phyloP scores from a whole-genome alignment of 2,797 vertebrate genomes.

The Chiroxiphia lanceolata region DNA sequence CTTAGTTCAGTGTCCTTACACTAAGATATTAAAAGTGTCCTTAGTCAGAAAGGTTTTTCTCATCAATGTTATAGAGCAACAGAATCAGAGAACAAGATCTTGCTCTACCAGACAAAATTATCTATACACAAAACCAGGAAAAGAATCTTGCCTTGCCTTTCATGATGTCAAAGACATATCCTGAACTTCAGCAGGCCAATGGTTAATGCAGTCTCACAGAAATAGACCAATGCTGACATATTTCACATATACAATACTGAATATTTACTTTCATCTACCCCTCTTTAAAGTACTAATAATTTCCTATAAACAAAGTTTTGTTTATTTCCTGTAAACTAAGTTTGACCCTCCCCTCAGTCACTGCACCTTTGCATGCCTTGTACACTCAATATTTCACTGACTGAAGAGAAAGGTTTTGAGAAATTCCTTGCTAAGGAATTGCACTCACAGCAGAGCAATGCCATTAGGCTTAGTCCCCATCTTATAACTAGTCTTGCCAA shows the following conservation, averaged over 20 bases:
- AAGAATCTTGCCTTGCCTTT: background rate
- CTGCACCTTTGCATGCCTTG: background rate
- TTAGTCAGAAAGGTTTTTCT: background rate
- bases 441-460: background rate
- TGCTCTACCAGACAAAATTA: background rate
- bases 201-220: background rate
- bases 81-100: background rate
- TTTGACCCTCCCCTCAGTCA: background rate
- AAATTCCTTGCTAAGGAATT: background rate
- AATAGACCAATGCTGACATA: background rate
- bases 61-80: background rate
- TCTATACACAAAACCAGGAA: background rate
- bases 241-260: background rate
- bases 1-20: background rate
- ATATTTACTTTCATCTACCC: background rate
- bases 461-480: background rate
- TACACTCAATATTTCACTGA: background rate
- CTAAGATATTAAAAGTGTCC: background rate
- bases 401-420: background rate
- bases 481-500: accelerated
- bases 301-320: background rate
- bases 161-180: background rate
- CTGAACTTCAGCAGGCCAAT: background rate
- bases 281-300: background rate
- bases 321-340: background rate